Percentiles rank a stretch among this genome's conserved stretches.
phyloP scores from a whole-genome alignment of 2,888 invertebrate genomes.

The Drosophila phalerata region DNA sequence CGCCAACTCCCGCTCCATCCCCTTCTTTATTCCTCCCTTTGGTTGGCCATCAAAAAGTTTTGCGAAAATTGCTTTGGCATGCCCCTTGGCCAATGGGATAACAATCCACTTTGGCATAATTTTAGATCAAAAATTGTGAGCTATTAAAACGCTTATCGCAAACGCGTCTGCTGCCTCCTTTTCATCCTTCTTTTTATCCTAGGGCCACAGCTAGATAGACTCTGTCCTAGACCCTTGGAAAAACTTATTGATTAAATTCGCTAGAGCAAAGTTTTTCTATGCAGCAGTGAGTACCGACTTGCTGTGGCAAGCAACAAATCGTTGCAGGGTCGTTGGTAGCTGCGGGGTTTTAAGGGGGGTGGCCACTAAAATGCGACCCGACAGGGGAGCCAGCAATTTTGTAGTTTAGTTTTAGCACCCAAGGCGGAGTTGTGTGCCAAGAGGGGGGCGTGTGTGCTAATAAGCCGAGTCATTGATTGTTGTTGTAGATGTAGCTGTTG shows the following conservation, averaged over 20 bases:
- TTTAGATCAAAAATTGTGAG: slow-evolving; percentile 62
- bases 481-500: slow-evolving; percentile 30
- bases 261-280: slow-evolving; percentile 44
- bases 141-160: slow-evolving; percentile 74
- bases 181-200: slow-evolving; percentile 14
- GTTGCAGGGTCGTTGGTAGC: slow-evolving; percentile 5
- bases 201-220: slow-evolving; percentile 14
- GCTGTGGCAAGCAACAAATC: slow-evolving; percentile 1
- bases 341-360: neutral
- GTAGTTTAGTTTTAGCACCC: slow-evolving; percentile 76
- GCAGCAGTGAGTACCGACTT: slow-evolving; percentile 6
- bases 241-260: slow-evolving; percentile 75
- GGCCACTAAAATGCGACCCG: slow-evolving; percentile 66
- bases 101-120: slow-evolving; percentile 73
- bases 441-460: slow-evolving; percentile 55
- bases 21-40: neutral
- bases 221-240: slow-evolving; percentile 54
- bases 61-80: slow-evolving; percentile 55
- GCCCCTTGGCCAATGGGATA: slow-evolving; percentile 55
- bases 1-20: neutral
- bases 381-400: slow-evolving; percentile 78
- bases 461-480: slow-evolving; percentile 67
- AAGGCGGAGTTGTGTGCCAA: slow-evolving; percentile 44
- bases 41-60: slow-evolving; percentile 28
- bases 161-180: neutral